Evolutionary conservation across 2,888 invertebrate species (phyloP), one percentile per base, ranked within the genome.

Genomic region (Synergus laeviventris): DNA sequence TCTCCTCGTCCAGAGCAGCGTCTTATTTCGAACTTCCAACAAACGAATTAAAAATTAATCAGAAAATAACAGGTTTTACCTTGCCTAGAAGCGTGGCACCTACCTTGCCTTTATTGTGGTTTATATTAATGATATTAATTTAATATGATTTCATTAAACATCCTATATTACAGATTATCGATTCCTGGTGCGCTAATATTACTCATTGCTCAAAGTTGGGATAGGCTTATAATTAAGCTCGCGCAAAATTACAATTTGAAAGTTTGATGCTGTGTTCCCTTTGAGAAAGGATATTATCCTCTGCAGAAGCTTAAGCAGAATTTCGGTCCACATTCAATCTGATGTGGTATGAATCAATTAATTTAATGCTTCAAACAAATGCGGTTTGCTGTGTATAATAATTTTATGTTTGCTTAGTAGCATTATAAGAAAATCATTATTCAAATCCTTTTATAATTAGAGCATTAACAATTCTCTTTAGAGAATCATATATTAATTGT

Each of bases 301-400:
- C n/a, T 49, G 7, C 49, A 1, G 49, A n/a, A 8, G n/a, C n/a
- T 49, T n/a, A 49, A n/a, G 49, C 31, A 60, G 8, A 60, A 60
- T 60, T 60, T 31, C 1, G 31, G 12, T 16, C 60, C 31, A 24
- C 16, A 60, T 1, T 60, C 60, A 31, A 60, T 60, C 31, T 31
- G 60, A 12, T 8, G 12, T 60, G 60, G 60, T 31, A 4, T 16
- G 60, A 60, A 60, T 60, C 31, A 31, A 31, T 60, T 60, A 60
- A 24, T 21, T 24, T 16, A 24, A 60, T 60, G 14, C 16, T 60
- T 9, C 16, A 60, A 60, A 31, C 60, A 60, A 60, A 60, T 60
- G 60, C 14, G 60, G 60, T 60, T 60, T 60, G 7, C 60, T 60
- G 16, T 60, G 60, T 24, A n/a, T n/a, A 60, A 8, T 7, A 60